Base-by-base conservation (phyloP, 1,140 invertebrate genomes). In the Sogatella furcifera region DNA sequence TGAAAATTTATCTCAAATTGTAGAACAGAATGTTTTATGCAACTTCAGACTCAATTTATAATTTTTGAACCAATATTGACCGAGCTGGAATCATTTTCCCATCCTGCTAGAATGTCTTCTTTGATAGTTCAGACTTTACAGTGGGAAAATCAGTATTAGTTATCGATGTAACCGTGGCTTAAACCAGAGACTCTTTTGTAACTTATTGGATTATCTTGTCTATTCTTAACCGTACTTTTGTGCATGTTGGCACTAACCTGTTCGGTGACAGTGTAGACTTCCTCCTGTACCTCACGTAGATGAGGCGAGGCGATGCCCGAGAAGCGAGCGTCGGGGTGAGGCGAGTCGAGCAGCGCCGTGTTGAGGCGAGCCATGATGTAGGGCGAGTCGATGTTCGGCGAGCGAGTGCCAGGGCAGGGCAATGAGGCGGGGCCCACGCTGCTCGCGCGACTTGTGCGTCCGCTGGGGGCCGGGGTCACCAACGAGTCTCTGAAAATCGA, bases 201-300 rank as follows among this genome's bases (percentile, higher is more conserved):
- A n/a, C n/a, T n/a, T n/a, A n/a, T n/a, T n/a, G n/a, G n/a, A n/a
- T n/a, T n/a, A n/a, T n/a, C n/a, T n/a, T n/a, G n/a, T n/a, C n/a
- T n/a, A n/a, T n/a, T n/a, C 6, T 28, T 4, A 6, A 28, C 24
- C 24, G 6, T n/a, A 28, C 24, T 28, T 6, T 4, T 41, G 14
- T 28, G 2, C 6, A 2, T 28, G 24, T 2, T 28, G 24, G 2
- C 8, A 31, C 31, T 57, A 52, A 66, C 65, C 59, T 66, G 65
- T 55, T 66, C 62, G 5, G 21, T 42, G 17, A 63, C 59, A 19
- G 52, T 22, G 15, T 63, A 55, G 5, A 55, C 31, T 38, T 65
- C 63, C n/a, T 65, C 61, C 22, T 65, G 64, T 6, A 63, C 57
- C 31, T 63, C 61, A 13, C 52, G 56, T 14, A 52, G 59, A 42